A percentile compares a stretch with the other conserved stretches of the same genome.
These are phyloP conservation scores for Rousettus madagascariensis DNA, from an alignment of 2,797 vertebrate species.

Conservation along the genomic window DNA sequence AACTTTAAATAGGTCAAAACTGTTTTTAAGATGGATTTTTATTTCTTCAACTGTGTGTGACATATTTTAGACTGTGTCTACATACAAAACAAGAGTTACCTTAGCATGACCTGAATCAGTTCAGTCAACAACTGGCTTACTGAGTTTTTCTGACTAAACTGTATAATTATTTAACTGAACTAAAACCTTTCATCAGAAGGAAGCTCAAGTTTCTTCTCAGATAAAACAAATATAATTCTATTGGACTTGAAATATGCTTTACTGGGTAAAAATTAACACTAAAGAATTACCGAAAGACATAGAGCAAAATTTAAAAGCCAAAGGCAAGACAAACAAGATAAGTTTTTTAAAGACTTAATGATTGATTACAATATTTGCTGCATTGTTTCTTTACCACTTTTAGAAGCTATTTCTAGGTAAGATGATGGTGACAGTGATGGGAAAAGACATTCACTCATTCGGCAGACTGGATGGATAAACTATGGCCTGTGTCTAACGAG, in stretches of 20 bases:
- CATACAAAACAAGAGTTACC: neutral
- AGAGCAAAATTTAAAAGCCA: neutral
- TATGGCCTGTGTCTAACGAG: neutral
- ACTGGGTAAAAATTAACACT: neutral
- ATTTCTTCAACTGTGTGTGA: neutral
- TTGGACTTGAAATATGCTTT: neutral
- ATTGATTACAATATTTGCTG: neutral
- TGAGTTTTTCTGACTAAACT: neutral
- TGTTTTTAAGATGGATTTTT: neutral
- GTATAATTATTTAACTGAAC: conserved; percentile 1
- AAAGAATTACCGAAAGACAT: neutral
- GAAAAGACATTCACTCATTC: neutral
- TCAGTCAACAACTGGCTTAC: neutral
- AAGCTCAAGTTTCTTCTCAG: neutral
- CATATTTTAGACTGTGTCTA: neutral
- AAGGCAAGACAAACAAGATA: neutral
- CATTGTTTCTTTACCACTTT: neutral
- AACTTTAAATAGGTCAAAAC: neutral
- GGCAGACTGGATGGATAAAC: neutral
- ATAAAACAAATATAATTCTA: conserved; percentile 20
- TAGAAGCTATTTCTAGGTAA: neutral
- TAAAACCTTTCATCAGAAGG: conserved; percentile 9
- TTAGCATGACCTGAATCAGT: neutral
- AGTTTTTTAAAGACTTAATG: conserved; percentile 21
- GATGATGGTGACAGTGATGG: neutral